phyloP scores from a whole-genome alignment of 2,888 invertebrate genomes.

The Ochlodes sylvanus region DNA sequence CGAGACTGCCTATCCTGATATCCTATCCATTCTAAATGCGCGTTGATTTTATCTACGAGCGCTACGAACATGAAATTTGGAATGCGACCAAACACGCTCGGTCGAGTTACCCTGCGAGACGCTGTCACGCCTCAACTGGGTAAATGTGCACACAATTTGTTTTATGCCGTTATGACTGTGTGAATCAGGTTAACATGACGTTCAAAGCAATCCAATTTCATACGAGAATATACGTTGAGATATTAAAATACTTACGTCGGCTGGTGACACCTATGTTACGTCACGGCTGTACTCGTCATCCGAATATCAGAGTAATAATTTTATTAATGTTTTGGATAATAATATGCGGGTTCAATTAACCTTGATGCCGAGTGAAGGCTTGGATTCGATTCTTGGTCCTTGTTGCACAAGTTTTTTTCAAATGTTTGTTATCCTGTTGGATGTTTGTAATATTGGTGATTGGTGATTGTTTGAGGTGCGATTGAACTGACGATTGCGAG shows the following conservation, averaged over 20 bases:
- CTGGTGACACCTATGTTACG: neutral
- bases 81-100: constrained; percentile 21
- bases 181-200: constrained; percentile 9
- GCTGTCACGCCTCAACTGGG: constrained; percentile 5
- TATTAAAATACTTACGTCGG: neutral
- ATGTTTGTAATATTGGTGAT: too few species aligned
- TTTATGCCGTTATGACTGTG: constrained; percentile 6
- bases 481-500: too few species aligned
- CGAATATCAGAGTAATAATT: neutral
- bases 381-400: too few species aligned
- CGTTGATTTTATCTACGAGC: constrained; percentile 10
- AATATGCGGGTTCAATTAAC: too few species aligned
- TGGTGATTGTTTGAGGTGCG: too few species aligned
- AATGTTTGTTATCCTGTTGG: too few species aligned
- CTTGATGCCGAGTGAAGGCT: too few species aligned
- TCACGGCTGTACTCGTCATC: too few species aligned
- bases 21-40: neutral
- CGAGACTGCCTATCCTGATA: too few species aligned
- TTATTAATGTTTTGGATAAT: too few species aligned
- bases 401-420: too few species aligned
- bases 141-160: constrained; percentile 12
- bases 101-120: constrained; percentile 20
- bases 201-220: constrained; percentile 3
- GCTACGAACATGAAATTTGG: constrained; percentile 21
- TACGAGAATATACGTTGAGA: neutral